Conservation (phyloP, 1,140 invertebrate genomes). For the Macrobrachium rosenbergii region DNA sequence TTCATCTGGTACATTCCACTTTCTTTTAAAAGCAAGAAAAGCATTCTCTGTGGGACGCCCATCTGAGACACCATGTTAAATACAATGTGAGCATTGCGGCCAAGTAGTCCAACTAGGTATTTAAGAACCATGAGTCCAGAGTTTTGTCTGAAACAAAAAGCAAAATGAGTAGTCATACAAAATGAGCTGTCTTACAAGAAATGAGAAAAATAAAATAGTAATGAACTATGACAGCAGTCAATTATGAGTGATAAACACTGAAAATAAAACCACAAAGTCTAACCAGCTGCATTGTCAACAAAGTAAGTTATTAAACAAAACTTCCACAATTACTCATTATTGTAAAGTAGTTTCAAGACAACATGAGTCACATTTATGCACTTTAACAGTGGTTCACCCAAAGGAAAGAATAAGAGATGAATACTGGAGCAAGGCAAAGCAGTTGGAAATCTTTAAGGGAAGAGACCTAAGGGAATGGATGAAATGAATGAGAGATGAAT, state of each 20-base stretch:
- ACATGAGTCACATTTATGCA: no score
- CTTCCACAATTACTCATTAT: no score
- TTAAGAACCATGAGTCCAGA: constrained; percentile 68
- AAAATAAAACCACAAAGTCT: not conserved
- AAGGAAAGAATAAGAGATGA: no score
- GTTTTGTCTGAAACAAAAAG: constrained; percentile 45
- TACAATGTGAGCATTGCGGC: constrained; percentile 63
- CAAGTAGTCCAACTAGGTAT: constrained; percentile 71
- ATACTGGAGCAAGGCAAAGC: no score
- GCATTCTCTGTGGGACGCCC: constrained; percentile 57
- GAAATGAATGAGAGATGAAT: no score
- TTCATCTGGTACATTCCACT: constrained; percentile 66
- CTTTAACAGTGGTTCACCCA: no score
- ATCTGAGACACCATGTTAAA: constrained; percentile 66
- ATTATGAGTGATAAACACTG: not conserved
- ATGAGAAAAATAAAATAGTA: constrained; percentile 63
- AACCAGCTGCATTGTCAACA: no score
- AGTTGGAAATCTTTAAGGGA: no score
- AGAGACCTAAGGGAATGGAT: no score
- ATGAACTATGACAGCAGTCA: not conserved
- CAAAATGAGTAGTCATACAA: not conserved
- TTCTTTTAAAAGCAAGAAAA: constrained; percentile 64
- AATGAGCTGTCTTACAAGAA: not conserved
- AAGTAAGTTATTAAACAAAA: no score
- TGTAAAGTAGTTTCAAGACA: no score